Conservation (phyloP, 2,797 vertebrate species). For the Trachurus trachurus region DNA sequence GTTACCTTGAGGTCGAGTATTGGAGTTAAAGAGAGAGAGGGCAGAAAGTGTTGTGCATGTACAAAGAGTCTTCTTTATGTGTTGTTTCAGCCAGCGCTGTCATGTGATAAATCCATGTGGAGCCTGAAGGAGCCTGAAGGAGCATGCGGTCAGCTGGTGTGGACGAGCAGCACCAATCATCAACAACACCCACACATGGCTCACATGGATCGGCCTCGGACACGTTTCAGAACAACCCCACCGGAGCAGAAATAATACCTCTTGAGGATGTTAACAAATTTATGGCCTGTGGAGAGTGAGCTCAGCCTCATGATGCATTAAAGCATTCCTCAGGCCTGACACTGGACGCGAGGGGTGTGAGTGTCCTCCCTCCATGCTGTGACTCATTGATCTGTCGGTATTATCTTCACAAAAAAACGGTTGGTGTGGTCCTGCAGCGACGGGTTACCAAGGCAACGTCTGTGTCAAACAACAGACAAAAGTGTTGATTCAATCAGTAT, state of each 20-base stretch:
- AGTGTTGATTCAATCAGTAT: slow-evolving; percentile 51
- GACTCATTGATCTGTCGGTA: slow-evolving; percentile 46
- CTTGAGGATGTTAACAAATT: slow-evolving; percentile 24
- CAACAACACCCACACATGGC: slow-evolving; percentile 29
- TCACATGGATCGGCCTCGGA: slow-evolving; percentile 45
- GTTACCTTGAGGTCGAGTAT: slow-evolving; percentile 20
- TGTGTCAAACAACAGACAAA: slow-evolving; percentile 7
- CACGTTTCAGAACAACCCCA: slow-evolving; percentile 19
- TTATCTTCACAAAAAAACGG: slow-evolving; percentile 31
- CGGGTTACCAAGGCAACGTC: neutral
- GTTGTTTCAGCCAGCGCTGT: slow-evolving; percentile 47
- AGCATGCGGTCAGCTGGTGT: slow-evolving; percentile 61
- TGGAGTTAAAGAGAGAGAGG: slow-evolving; percentile 23
- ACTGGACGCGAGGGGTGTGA: slow-evolving; percentile 44
- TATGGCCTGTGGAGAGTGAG: slow-evolving; percentile 46
- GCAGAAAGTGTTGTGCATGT: slow-evolving; percentile 19
- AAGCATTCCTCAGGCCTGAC: slow-evolving; percentile 67
- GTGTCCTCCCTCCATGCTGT: slow-evolving; percentile 54
- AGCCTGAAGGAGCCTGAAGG: slow-evolving; percentile 64
- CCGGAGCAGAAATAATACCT: slow-evolving; percentile 35
- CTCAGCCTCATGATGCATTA: slow-evolving; percentile 44
- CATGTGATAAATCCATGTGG: slow-evolving; percentile 81
- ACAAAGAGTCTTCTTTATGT: slow-evolving; percentile 78
- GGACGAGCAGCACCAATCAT: slow-evolving; percentile 29
- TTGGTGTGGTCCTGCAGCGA: slow-evolving; percentile 21